Base-by-base conservation (phyloP, 2,113 vertebrate genomes). In the Onychorhynchus coronatus region DNA sequence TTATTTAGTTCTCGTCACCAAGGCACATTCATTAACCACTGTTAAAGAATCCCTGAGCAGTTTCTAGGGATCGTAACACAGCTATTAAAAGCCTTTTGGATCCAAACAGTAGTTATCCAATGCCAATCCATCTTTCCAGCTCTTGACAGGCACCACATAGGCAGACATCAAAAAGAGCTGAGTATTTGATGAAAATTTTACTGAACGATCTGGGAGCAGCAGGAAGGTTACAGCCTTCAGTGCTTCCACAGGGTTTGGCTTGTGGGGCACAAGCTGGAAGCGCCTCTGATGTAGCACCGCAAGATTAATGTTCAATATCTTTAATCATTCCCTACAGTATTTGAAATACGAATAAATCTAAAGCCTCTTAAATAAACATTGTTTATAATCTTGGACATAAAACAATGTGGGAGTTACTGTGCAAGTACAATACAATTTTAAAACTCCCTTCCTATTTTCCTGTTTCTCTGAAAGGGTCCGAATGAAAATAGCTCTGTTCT, bases 401-500 rank as follows among this genome's bases (percentile, higher is more conserved):
- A 82, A 93, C 59, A 82, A 50, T 23, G 55, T 92, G 53, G 91
- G 86, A 96, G 91, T 85, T 93, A 68, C 88, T 31, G 52, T 88
- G 46, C 42, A 41, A 8, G 30, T 23, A 85, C 65, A 87, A 94
- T 39, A 78, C 8, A 37, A 31, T 56, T 83, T 78, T 71, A 39
- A 83, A 93, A 55, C 46, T 84, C 62, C 55, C 81, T 95, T 85
- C 79, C 39, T 74, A 58, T 79, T 87, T 78, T 83, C 70, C 81
- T 56, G 30, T 53, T 86, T 78, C 72, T 95, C 94, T 97, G 76
- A 82, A 93, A 74, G 41, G 39, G 74, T 71, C 88, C 65, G 92
- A 84, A 89, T 94, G 88, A 94, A 95, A 96, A 96, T 68, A 94
- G 30, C 47, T 41, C 61, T 63, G 89, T 95, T 97, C 74, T 42